Evolutionary conservation across 2,797 vertebrate genomes (phyloP), one percentile per base, ranked within the genome.

Genomic region (Anas georgica): DNA sequence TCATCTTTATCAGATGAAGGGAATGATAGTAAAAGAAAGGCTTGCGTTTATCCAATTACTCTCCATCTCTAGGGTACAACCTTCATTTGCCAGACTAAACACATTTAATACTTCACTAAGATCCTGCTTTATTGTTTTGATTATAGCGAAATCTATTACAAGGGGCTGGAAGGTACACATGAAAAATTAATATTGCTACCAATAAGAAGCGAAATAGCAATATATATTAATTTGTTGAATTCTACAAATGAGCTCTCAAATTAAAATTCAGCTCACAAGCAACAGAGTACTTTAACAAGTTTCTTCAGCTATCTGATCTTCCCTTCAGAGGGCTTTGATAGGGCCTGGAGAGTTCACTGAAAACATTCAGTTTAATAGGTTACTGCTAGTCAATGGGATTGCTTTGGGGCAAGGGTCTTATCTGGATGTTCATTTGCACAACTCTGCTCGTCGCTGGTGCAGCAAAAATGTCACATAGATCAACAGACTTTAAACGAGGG

Each of bases 31-130:
- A 93, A 95, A 88, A 84, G 69, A 94, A 95, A 95, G 55, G 64
- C 84, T 86, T 20, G 43, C 62, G 64, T 95, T 94, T 96, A 94
- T 96, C 83, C 68, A 96, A 97, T 94, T 96, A 96, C 54, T 95
- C 92, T 74, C 73, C 79, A 81, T 96, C 88, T 97, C 94, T 86
- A 91, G 93, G 78, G 92, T 88, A 84, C 93, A 97, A 80, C 75
- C 45, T 94, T 96, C 91, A 94, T 93, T 93, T 96, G 84, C 94
- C 83, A 96, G 82, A 76, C 74, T 97, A 91, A 92, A 94, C 69
- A 91, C 77, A 79, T 97, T 89, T 93, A 97, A 94, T 93, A 96
- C 78, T 95, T 96, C 70, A 85, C 78, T 91, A 91, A 80, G 92
- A 96, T 94, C 66, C 90, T 31, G 10, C 78, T 81, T 95, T 91